A percentile compares a stretch with the other conserved stretches of the same genome.
These are phyloP conservation scores for Drosophila merina DNA, from an alignment of 2,888 invertebrate species.

Conservation along the genomic window DNA sequence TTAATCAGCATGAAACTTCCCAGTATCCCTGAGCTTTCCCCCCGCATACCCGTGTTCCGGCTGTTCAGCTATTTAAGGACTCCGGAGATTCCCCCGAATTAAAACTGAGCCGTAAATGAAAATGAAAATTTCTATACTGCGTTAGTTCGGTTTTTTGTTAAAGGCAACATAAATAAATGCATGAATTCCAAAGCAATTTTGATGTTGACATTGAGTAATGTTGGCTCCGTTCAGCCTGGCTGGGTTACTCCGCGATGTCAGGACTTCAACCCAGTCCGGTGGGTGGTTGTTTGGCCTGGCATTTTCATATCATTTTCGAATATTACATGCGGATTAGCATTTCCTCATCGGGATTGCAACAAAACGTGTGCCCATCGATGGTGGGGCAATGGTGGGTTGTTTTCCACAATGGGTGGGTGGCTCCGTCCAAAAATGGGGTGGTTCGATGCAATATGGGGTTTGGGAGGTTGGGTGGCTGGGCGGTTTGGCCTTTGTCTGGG, in stretches of 20 bases:
- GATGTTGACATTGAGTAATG: slow-evolving; percentile 80
- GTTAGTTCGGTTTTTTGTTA: slow-evolving; percentile 61
- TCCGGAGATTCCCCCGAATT: slow-evolving; percentile 53
- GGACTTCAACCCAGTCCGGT: slow-evolving; percentile 24
- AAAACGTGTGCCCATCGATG: slow-evolving; percentile 70
- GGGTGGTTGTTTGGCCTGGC: slow-evolving; percentile 77
- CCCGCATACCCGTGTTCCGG: slow-evolving; percentile 15
- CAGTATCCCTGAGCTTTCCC: background rate
- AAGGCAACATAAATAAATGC: slow-evolving; percentile 61
- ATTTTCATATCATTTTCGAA: slow-evolving; percentile 80
- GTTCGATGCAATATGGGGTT: slow-evolving; percentile 41
- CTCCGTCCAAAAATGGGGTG: slow-evolving; percentile 52
- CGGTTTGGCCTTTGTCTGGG: slow-evolving; percentile 18
- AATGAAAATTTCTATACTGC: slow-evolving; percentile 72
- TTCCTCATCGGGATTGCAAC: slow-evolving; percentile 73
- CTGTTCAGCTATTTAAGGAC: slow-evolving; percentile 68
- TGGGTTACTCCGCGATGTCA: slow-evolving; percentile 16
- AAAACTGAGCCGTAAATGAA: slow-evolving; percentile 56
- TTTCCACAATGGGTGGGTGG: background rate
- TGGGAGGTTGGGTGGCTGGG: slow-evolving; percentile 13
- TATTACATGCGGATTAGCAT: slow-evolving; percentile 82
- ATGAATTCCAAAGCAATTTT: slow-evolving; percentile 81
- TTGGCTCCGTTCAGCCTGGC: slow-evolving; percentile 38
- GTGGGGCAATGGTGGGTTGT: slow-evolving; percentile 20
- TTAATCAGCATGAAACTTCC: slow-evolving; percentile 67